These are phyloP conservation scores for Hippocampus guttulatus DNA, from an alignment of 2,113 vertebrate genomes.

Conservation along the genomic window DNA sequence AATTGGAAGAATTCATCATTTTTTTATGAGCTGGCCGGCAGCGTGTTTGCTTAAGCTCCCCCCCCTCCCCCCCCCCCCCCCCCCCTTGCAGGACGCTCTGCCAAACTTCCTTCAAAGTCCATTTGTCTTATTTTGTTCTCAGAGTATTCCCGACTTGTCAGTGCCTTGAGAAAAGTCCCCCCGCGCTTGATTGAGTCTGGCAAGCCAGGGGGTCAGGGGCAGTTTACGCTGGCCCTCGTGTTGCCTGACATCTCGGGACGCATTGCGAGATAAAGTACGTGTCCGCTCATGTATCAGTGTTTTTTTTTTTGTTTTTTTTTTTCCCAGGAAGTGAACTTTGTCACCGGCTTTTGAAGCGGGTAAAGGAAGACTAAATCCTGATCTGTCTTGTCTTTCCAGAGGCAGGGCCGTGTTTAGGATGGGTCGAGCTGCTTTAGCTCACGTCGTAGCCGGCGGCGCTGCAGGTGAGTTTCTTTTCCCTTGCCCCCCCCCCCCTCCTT, in stretches of 20 bases:
- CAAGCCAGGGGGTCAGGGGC: background rate
- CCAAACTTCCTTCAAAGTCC: conserved; percentile 10
- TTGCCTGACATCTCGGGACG: background rate
- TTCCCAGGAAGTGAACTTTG: conserved; percentile 1
- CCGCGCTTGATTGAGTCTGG: background rate
- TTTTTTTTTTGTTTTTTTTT: too few relatives aligned
- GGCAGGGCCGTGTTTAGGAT: background rate
- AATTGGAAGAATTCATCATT: background rate
- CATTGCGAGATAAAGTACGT: background rate
- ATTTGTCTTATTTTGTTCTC: conserved; percentile 8
- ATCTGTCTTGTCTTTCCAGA: background rate
- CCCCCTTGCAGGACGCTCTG: background rate
- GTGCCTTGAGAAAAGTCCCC: conserved; percentile 11
- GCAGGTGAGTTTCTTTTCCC: background rate
- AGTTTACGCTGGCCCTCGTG: background rate
- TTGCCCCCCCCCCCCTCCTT: background rate
- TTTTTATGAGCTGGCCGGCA: conserved; percentile 4
- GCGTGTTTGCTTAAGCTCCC: conserved; percentile 9
- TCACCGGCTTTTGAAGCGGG: background rate
- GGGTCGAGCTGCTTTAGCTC: background rate
- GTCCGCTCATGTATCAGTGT: background rate
- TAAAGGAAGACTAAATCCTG: background rate
- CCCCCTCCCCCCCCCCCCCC: too few relatives aligned
- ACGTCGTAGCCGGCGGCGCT: background rate
- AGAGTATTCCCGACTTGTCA: conserved; percentile 6